Evolutionary conservation across 2,797 vertebrate genomes (phyloP), one percentile per base, ranked within the genome.

Genomic region (Tinamus major): DNA sequence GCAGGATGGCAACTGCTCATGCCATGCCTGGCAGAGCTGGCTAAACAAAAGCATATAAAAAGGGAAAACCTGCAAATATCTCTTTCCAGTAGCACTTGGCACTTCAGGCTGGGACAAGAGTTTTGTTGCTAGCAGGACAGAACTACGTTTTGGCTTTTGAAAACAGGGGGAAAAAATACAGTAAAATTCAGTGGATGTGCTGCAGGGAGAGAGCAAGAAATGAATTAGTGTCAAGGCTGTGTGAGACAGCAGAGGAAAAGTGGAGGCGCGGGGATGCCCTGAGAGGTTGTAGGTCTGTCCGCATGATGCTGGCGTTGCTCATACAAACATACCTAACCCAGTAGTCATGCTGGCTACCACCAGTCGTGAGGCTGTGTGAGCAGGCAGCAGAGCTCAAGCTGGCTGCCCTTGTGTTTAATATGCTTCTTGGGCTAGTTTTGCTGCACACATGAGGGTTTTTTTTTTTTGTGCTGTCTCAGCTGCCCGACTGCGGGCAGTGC

Each of bases 381-480:
- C 91, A 64, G 89, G 85, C 76, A 71, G 58, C 20, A 9, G 71
- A 83, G 87, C 72, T 8, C 71, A 53, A 80, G 70, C 71, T n/a
- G 87, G 29, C 89, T 71, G 51, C 83, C 85, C 87, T 91, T 72
- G 23, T 33, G 1, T 87, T 90, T 90, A 82, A 91, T 93, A 92
- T 93, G 79, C 95, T 71, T 64, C 89, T 93, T 81, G 11, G 65
- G 87, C 92, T 64, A 92, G 94, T 95, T 95, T 89, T 39, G 86
- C 88, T 71, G 23, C 95, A 62, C 55, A 29, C 67, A 31, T 7
- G 48, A 44, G 80, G 37, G 9, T 95, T 93, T 95, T 94, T 93
- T 95, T 94, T 9, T 96, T 93, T 95, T 94, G 77, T 88, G 92
- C 94, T 88, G 95, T 70, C 95, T 94, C 95, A 94, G 93, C 93